Percentiles rank a stretch among this genome's conserved stretches.
Evolutionary conservation across 2,888 invertebrate species (phyloP).

Genomic region (Odontothrips loti): DNA sequence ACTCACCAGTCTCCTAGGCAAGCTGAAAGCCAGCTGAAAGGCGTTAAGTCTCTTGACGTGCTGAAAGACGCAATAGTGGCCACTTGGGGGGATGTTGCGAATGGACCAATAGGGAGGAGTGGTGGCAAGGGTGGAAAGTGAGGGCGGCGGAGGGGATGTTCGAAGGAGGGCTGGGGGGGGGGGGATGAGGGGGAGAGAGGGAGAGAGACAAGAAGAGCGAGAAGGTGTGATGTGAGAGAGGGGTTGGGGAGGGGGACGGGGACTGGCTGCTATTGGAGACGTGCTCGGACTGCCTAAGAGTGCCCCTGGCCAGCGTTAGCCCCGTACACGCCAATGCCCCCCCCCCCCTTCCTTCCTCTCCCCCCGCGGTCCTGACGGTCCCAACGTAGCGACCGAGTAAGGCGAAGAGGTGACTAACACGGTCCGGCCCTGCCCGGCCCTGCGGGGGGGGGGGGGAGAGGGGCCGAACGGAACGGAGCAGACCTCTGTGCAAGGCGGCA

Average conservation of each 20-base stretch:
- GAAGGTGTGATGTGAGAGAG: no score
- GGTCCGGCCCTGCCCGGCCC: background rate
- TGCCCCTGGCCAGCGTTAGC: no score
- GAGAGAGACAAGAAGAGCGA: no score
- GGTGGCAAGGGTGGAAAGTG: no score
- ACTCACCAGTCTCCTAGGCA: background rate
- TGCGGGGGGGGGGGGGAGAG: background rate
- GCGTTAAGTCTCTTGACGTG: conserved; percentile 12
- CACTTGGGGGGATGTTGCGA: conserved; percentile 19
- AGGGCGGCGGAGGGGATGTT: no score
- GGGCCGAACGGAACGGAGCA: no score
- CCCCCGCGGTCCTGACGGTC: background rate
- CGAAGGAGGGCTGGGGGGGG: no score
- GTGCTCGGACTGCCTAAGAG: background rate
- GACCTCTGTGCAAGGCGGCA: no score
- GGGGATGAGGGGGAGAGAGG: no score
- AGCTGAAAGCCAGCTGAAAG: conserved; percentile 11
- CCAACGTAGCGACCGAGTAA: background rate
- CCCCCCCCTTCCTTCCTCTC: background rate
- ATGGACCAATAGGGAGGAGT: background rate
- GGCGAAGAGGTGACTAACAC: conserved; percentile 8
- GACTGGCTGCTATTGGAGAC: conserved; percentile 6
- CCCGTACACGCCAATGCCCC: background rate
- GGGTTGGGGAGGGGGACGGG: no score
- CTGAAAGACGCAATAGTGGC: conserved; percentile 22